Evolutionary conservation across 2,797 vertebrate species (phyloP).

Genomic region (Coilia nasus): DNA sequence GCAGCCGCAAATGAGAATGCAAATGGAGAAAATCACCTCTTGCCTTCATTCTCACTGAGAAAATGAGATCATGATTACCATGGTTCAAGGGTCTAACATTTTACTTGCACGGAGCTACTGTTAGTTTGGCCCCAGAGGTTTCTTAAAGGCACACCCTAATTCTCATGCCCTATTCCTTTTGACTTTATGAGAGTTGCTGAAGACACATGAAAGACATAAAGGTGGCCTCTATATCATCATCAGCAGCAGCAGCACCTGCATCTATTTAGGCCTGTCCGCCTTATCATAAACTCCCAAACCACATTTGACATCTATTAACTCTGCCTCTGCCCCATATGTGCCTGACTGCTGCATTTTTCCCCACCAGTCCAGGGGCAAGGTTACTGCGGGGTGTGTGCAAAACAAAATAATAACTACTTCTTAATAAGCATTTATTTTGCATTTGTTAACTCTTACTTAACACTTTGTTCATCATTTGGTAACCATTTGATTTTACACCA

Average conservation of each 20-base stretch:
- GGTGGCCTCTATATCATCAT: not conserved
- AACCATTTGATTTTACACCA: too few relatives aligned
- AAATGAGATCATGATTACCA: not conserved
- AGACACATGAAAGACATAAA: not conserved
- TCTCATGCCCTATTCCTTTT: not conserved
- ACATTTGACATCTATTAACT: slow-evolving; percentile 25
- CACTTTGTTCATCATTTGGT: too few relatives aligned
- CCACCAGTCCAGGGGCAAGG: not conserved
- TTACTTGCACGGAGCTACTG: not conserved
- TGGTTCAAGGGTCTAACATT: not conserved
- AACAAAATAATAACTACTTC: too few relatives aligned
- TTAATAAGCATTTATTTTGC: too few relatives aligned
- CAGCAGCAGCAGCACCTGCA: not conserved
- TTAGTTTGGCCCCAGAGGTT: not conserved
- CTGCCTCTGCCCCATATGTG: slow-evolving; percentile 5
- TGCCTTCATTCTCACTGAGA: not conserved
- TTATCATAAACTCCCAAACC: not conserved
- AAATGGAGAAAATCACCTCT: not conserved
- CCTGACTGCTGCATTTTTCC: not conserved
- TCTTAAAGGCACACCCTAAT: not conserved
- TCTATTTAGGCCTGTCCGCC: not conserved
- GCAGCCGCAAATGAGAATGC: not conserved
- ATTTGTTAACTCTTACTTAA: too few relatives aligned
- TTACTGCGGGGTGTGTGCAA: not conserved
- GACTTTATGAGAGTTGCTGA: not conserved